Evolutionary conservation across 2,113 vertebrate species (phyloP), one percentile per base, ranked within the genome.

Genomic region (Alectura lathami): DNA sequence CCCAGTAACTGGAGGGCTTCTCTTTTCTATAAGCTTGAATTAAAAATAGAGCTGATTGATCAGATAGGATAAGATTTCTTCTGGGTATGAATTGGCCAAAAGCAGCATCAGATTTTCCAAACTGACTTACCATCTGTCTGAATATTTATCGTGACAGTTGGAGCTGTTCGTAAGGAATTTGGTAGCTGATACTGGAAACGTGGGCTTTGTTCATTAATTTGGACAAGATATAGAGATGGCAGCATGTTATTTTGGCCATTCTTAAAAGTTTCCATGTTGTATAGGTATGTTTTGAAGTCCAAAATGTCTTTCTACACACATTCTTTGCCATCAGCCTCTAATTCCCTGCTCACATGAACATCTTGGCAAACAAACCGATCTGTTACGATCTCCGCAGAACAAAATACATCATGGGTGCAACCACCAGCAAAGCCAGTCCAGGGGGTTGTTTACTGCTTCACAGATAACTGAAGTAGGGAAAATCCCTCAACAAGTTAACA

Each of bases 391-490:
- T 64, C 66, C 64, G 81, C 51, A 40, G 68, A 86, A 76, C 45
- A 72, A 86, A 90, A 86, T 8, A 43, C 32, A 56, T 43, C 67
- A 70, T 17, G 48, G 60, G n/a, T 45, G 66, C 90, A 94, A 94
- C 76, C 51, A 48, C 47, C 62, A 75, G 68, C 59, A 29, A 42
- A 30, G 43, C 43, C 64, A 81, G 12, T 15, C 8, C 83, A 72
- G 66, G 30, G 12, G 4, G 91, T 86, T 67, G 60, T 83, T 92
- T 82, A 59, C 38, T 63, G 95, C 84, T 73, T 94, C 80, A 76
- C 54, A 86, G 73, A 66, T 82, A 94, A 91, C 23, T 84, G 89
- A 87, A 73, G 66, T 60, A 90, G 43, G 45, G 60, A 95, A 90
- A 94, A 78, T 83, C 79, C 73, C 76, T 78, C 34, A 51, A 88